These are phyloP conservation scores for Trichonephila inaurata DNA, from an alignment of 1,140 invertebrate genomes.

Conservation along the genomic window DNA sequence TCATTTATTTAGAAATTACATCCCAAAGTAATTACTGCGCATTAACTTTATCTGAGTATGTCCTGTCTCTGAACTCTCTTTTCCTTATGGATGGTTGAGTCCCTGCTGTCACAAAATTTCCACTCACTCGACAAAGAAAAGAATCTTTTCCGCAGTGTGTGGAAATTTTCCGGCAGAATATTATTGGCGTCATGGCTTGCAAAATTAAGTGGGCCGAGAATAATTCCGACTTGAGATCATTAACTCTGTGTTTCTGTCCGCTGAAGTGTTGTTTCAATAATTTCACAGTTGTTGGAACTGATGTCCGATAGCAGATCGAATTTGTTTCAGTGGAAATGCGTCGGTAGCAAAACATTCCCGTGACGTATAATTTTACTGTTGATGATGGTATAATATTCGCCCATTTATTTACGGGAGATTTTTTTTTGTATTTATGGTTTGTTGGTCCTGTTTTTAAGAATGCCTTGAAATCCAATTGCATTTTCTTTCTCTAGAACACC, in stretches of 20 bases:
- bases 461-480: neutral
- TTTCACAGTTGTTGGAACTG: neutral
- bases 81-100: neutral
- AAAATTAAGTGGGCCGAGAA: neutral
- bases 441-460: neutral
- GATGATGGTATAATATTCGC: neutral
- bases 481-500: no score
- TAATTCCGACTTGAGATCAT: neutral
- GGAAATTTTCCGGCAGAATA: neutral
- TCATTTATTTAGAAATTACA: slow-evolving; percentile 1
- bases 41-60: neutral
- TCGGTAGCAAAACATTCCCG: neutral
- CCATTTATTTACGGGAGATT: neutral
- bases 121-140: neutral
- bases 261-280: neutral
- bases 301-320: no score
- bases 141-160: neutral
- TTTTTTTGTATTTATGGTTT: neutral
- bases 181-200: neutral
- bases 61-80: neutral
- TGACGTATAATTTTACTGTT: neutral
- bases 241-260: neutral
- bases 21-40: neutral
- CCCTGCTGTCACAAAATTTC: neutral
- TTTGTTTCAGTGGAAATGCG: no score